Evolutionary conservation across 2,797 vertebrate species (phyloP).

Genomic region (Natrix natrix): DNA sequence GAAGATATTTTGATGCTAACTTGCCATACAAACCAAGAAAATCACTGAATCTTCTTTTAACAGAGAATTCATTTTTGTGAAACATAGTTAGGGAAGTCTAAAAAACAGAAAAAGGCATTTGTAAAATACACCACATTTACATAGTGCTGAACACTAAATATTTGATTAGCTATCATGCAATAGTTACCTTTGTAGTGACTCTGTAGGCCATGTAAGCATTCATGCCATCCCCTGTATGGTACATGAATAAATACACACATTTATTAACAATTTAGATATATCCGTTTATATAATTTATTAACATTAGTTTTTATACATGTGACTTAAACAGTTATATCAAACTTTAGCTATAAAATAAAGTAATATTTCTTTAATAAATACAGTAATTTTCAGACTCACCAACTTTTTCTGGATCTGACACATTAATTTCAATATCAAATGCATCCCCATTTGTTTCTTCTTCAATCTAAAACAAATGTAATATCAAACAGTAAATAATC

Average conservation of each 20-base stretch:
- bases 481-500: neutral
- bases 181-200: conserved; percentile 88
- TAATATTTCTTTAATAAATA: neutral
- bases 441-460: conserved; percentile 86
- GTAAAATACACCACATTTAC: conserved; percentile 17
- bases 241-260: neutral
- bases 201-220: conserved; percentile 98
- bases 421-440: conserved; percentile 90
- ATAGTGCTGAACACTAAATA: neutral
- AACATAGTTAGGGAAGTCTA: conserved; percentile 89
- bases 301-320: neutral
- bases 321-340: neutral
- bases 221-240: conserved; percentile 90
- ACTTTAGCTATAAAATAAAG: neutral
- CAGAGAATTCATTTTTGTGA: conserved; percentile 83
- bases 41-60: conserved; percentile 95
- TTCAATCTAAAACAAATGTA: conserved; percentile 75
- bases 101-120: conserved; percentile 38
- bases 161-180: neutral
- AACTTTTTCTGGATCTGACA: conserved; percentile 97
- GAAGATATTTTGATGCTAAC: conserved; percentile 91
- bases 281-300: neutral
- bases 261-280: neutral
- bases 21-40: conserved; percentile 96
- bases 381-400: conserved; percentile 75